These are phyloP conservation scores for Caranx ignobilis DNA, from an alignment of 2,113 vertebrate genomes.

Conservation along the genomic window DNA sequence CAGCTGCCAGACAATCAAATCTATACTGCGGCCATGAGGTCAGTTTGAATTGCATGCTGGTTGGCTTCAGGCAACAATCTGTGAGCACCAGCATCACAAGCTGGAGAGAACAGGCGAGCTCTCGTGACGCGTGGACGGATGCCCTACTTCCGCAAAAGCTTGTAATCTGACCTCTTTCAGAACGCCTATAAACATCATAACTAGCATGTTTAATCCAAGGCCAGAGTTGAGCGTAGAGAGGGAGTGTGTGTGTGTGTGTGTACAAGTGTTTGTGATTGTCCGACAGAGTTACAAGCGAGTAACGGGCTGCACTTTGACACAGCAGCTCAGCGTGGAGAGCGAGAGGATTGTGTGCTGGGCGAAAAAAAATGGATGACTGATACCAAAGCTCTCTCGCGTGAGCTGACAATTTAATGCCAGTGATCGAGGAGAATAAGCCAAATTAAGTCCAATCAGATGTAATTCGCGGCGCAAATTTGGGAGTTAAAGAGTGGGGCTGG, in stretches of 20 bases:
- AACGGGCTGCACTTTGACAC: conserved; percentile 17
- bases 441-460: conserved; percentile 60
- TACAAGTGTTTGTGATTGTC: conserved; percentile 30
- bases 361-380: neutral
- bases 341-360: neutral
- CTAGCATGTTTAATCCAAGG: conserved; percentile 66
- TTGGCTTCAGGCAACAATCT: conserved; percentile 60
- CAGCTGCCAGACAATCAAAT: conserved; percentile 55
- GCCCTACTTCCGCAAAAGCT: conserved; percentile 71
- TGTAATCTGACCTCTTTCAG: conserved; percentile 77
- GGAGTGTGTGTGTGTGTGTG: neutral
- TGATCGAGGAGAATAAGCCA: conserved; percentile 54
- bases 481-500: conserved; percentile 43
- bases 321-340: neutral
- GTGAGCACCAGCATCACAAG: conserved; percentile 31
- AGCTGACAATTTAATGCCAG: conserved; percentile 36
- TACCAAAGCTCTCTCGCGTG: conserved; percentile 14
- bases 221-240: conserved; percentile 38
- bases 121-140: conserved; percentile 42
- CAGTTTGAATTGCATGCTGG: conserved; percentile 50
- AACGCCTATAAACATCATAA: conserved; percentile 63
- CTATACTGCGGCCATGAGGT: conserved; percentile 64
- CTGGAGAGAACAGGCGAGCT: conserved; percentile 27
- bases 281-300: conserved; percentile 53
- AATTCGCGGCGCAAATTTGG: conserved; percentile 44